Conservation (phyloP, 2,888 invertebrate genomes). For the Tridacna crocea region DNA sequence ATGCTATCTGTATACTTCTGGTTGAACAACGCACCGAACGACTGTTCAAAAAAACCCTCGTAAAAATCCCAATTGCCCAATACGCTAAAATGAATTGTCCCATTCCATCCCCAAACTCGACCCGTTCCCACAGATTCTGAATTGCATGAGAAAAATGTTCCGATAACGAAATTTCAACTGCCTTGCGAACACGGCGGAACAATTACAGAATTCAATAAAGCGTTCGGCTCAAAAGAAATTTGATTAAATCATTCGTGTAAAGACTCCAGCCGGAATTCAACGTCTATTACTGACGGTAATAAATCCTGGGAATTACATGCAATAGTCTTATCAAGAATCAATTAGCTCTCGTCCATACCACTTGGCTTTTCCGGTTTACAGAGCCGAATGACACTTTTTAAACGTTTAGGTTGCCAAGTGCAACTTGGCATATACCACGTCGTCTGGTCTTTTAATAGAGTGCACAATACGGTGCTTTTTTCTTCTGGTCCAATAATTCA, state of each 20-base stretch:
- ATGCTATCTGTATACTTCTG: too few relatives aligned
- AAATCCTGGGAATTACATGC: conserved; percentile 18
- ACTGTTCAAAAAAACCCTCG: too few relatives aligned
- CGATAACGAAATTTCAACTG: conserved; percentile 14
- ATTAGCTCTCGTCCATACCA: background rate
- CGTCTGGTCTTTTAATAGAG: too few relatives aligned
- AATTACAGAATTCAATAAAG: conserved; percentile 23
- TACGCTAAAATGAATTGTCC: too few relatives aligned
- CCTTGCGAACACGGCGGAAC: background rate
- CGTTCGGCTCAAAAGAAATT: conserved; percentile 24
- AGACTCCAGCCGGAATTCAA: conserved; percentile 15
- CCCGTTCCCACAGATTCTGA: background rate
- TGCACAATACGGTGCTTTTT: too few relatives aligned
- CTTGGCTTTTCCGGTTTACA: background rate
- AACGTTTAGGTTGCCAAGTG: too few relatives aligned
- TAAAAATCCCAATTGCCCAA: too few relatives aligned
- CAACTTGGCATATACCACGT: too few relatives aligned
- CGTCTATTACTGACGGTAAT: conserved; percentile 18
- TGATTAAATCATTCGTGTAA: conserved; percentile 20
- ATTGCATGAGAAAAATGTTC: conserved; percentile 11
- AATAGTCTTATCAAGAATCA: conserved; percentile 20
- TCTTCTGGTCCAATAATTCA: too few relatives aligned
- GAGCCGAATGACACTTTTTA: background rate
- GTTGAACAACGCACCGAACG: too few relatives aligned
- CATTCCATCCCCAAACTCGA: too few relatives aligned